These are phyloP conservation scores for Drosophila ezoana DNA, from an alignment of 2,888 invertebrate genomes.

Conservation along the genomic window DNA sequence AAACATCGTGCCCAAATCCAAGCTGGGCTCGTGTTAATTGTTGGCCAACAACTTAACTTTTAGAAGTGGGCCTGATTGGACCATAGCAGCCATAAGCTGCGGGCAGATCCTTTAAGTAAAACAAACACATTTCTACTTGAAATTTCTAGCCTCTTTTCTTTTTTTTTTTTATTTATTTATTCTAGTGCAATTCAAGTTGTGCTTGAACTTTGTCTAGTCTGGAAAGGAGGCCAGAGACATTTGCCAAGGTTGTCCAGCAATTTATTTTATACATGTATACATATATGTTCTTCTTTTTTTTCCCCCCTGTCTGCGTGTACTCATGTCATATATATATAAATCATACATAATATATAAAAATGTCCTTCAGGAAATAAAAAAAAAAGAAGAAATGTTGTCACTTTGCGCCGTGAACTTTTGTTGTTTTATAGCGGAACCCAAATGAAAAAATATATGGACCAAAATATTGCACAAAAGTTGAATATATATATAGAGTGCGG, in stretches of 20 bases:
- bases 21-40: slow-evolving; percentile 34
- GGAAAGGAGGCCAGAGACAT: slow-evolving; percentile 31
- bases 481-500: not conserved
- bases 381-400: not conserved
- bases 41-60: slow-evolving; percentile 11
- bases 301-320: not conserved
- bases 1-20: not conserved
- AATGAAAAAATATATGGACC: not conserved
- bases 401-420: slow-evolving; percentile 4
- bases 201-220: slow-evolving; percentile 36
- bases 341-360: not conserved
- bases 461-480: slow-evolving; percentile 2
- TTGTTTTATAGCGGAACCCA: not conserved
- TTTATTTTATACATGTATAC: not conserved
- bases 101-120: not conserved
- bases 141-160: not conserved
- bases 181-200: slow-evolving; percentile 13
- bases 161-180: not conserved
- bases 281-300: not conserved
- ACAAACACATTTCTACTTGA: not conserved
- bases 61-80: slow-evolving; percentile 23
- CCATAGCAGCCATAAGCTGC: slow-evolving; percentile 12
- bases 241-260: slow-evolving; percentile 36
- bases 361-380: slow-evolving; percentile 16
- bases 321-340: slow-evolving; percentile 4